Base-by-base conservation (phyloP, 2,888 invertebrate genomes). In the Masnerella sp. region DNA sequence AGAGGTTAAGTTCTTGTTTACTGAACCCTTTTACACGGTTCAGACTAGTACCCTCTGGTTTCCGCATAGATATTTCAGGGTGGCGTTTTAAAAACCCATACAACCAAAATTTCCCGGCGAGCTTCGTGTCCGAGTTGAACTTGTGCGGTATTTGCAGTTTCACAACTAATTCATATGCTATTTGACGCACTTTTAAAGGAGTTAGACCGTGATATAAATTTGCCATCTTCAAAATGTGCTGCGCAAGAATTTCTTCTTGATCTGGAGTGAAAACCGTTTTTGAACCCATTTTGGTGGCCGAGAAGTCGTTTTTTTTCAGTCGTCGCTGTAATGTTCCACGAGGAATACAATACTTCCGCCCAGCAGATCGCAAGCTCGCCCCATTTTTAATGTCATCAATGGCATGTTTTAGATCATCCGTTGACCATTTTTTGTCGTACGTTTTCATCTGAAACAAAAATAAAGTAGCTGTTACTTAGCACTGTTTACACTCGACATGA, bases 1-100 rank as follows among this genome's bases (percentile, higher is more conserved):
- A 83, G n/a, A 59, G 34, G n/a, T 74, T 28, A 1, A 84, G 71
- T 61, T 82, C 80, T 15, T 61, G 86, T 88, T 81, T 79, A 52
- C 78, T 84, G 54, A 84, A 84, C 38, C 78, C 79, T 32, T 68
- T 74, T 30, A 80, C 69, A 8, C 81, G 45, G 59, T 81, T 82
- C 5, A 84, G 67, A 45, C 80, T 81, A 1, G 79, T 82, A 15
- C 80, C 81, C 62, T 83, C 82, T 5, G 81, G 78, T 51, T 81
- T 76, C 30, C 80, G 67, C 8, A 47, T 5, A 9, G 59, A 59
- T 36, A 59, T 45, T 8, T 47, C 11, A 8, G 59, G 59, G 80
- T 67, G 77, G 61, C 80, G 62, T 59, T 77, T 75, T 14, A 81
- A 25, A 64, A 81, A 82, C 18, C 77, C 77, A 2, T 79, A 54